Evolutionary conservation across 2,797 vertebrate species (phyloP).

Genomic region (Dipus sagitta): DNA sequence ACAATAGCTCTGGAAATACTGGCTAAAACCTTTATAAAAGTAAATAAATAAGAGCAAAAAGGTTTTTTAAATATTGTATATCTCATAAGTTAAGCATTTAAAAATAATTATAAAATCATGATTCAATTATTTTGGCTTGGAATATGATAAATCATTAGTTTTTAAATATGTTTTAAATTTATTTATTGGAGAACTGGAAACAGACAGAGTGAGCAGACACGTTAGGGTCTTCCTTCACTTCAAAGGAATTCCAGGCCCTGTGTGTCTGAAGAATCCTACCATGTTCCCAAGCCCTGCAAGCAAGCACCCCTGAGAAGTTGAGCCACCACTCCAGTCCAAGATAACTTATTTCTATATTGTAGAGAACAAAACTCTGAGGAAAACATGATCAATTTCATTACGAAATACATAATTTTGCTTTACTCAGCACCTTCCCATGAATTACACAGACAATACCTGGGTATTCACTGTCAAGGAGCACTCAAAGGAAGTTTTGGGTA

Average conservation of each 20-base stretch:
- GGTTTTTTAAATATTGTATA: background rate
- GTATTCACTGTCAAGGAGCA: background rate
- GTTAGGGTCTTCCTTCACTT: no score
- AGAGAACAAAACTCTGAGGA: no score
- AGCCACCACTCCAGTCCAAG: no score
- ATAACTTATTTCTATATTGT: no score
- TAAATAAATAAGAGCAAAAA: background rate
- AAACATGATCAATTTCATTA: background rate
- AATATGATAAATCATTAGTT: no score
- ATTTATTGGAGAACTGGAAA: no score
- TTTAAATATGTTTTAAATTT: no score
- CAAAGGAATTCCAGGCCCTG: no score
- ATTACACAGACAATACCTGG: background rate
- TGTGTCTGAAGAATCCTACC: no score
- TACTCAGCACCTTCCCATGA: background rate
- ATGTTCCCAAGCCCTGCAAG: no score
- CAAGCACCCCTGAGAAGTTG: no score
- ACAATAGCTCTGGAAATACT: background rate
- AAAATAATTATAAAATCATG: background rate
- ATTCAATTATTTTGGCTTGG: background rate
- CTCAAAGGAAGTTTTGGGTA: background rate
- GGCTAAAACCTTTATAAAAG: slow-evolving; percentile 2
- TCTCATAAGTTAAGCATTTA: background rate
- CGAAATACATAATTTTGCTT: background rate
- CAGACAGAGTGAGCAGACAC: no score